Base-by-base conservation (phyloP, 1,140 invertebrate genomes). In the Trinorchestia longiramus region DNA sequence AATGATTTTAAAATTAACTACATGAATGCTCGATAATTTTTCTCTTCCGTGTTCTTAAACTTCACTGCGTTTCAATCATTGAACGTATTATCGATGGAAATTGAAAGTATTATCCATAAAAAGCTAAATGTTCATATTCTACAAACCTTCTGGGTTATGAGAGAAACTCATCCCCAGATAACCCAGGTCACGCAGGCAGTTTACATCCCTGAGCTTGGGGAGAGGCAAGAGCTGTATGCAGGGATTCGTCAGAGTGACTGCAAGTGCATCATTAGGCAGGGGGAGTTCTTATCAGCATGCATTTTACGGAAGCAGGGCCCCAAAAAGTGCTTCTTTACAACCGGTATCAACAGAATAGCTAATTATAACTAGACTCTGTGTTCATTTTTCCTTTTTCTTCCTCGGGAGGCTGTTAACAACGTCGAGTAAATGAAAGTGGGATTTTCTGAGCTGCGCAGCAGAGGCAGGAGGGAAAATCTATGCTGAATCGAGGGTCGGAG, bases 281-380 rank as follows among this genome's bases (percentile, higher is more conserved):
- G 88, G 41, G n/a, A 42, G 88, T 90, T 90, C 88, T 90, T 90
- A 90, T 90, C 88, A 90, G 88, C 88, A 36, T 0, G 11, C 88
- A 90, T 90, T 90, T 90, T 90, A 90, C 41, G 41, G 88, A 8
- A 90, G 36, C n/a, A 90, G 41, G 88, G 62, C 28, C 62, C 62
- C 28, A 77, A 77, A 77, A 77, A 77, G 43, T 15, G 88, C 41
- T 42, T 90, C 43, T 90, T 90, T 90, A 90, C 41, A 41, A 42
- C 41, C 6, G n/a, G n/a, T 28, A 90, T 41, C 43, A 90, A 41
- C 88, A 43, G 41, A 90, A 90, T 90, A 43, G 41, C 88, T 90
- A 90, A 90, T 90, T 90, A 90, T 90, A 90, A 90, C 88, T 90
- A 4, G 88, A 90, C 88, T 90, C 41, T 90, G 88, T 23, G 62